Percentiles rank a stretch among this genome's conserved stretches.
Conservation (phyloP, 2,888 invertebrate species). For the Pomacea canaliculata region DNA sequence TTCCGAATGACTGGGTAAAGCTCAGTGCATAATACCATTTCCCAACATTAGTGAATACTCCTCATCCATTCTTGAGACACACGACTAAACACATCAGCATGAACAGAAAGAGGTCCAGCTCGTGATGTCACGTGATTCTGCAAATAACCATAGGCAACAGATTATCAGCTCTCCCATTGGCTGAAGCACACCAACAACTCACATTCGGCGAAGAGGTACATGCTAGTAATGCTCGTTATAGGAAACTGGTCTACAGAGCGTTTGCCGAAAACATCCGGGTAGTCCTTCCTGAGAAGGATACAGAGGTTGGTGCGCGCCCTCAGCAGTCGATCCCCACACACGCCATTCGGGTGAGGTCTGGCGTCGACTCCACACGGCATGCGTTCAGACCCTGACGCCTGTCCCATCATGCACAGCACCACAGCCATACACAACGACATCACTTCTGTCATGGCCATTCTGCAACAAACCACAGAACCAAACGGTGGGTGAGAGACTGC, state of each 20-base stretch:
- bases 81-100: too few relatives aligned
- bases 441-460: slow-evolving; percentile 15
- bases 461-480: not conserved
- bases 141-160: too few relatives aligned
- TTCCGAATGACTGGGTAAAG: too few relatives aligned
- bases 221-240: slow-evolving; percentile 16
- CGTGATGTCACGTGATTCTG: too few relatives aligned
- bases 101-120: too few relatives aligned
- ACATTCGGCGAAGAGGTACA: slow-evolving; percentile 14
- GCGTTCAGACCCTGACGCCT: not conserved
- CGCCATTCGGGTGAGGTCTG: slow-evolving; percentile 17
- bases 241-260: slow-evolving; percentile 22
- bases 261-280: slow-evolving; percentile 24
- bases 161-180: too few relatives aligned
- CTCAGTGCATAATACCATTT: too few relatives aligned
- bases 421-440: not conserved
- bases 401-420: slow-evolving; percentile 5
- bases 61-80: too few relatives aligned
- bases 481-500: too few relatives aligned
- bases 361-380: slow-evolving; percentile 11
- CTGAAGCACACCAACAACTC: too few relatives aligned
- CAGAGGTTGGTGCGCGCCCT: slow-evolving; percentile 26
- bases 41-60: too few relatives aligned
- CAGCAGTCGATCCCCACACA: slow-evolving; percentile 19
- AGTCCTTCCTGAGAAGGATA: slow-evolving; percentile 21